A percentile compares a stretch with the other conserved stretches of the same genome.
Evolutionary conservation across 2,113 vertebrate genomes (phyloP).

Genomic region (Vimba vimba): DNA sequence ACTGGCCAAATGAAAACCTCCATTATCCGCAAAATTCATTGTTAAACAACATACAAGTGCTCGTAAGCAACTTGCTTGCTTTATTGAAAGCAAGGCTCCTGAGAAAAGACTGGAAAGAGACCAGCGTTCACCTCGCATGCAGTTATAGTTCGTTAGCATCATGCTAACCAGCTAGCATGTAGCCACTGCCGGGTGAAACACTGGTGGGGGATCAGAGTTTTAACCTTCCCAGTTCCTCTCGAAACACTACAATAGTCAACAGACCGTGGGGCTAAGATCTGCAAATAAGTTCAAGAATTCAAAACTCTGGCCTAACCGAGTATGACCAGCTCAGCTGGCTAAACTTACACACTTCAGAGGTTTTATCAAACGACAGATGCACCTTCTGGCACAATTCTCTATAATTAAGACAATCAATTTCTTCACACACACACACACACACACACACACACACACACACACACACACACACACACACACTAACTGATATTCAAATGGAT

Average conservation of each 20-base stretch:
- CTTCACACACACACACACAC: background rate
- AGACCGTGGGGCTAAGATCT: background rate
- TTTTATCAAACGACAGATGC: constrained; percentile 1
- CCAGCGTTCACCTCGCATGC: background rate
- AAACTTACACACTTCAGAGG: background rate
- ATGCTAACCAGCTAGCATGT: constrained; percentile 25
- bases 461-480: background rate
- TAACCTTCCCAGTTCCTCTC: background rate
- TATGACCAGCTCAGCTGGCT: background rate
- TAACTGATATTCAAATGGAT: background rate
- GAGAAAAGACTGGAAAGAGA: background rate
- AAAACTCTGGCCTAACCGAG: background rate
- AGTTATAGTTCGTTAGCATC: constrained; percentile 28
- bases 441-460: too few species aligned
- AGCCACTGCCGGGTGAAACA: background rate
- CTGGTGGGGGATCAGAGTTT: background rate
- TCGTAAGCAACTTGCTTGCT: background rate
- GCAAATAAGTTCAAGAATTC: background rate
- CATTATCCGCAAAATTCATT: background rate
- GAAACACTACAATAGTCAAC: background rate
- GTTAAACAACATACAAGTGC: background rate
- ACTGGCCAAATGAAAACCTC: background rate
- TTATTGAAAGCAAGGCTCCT: background rate
- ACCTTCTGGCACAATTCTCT: background rate
- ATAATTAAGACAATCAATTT: background rate